These are phyloP conservation scores for Mesembrinibis cayennensis DNA, from an alignment of 2,113 vertebrate genomes.

Conservation along the genomic window DNA sequence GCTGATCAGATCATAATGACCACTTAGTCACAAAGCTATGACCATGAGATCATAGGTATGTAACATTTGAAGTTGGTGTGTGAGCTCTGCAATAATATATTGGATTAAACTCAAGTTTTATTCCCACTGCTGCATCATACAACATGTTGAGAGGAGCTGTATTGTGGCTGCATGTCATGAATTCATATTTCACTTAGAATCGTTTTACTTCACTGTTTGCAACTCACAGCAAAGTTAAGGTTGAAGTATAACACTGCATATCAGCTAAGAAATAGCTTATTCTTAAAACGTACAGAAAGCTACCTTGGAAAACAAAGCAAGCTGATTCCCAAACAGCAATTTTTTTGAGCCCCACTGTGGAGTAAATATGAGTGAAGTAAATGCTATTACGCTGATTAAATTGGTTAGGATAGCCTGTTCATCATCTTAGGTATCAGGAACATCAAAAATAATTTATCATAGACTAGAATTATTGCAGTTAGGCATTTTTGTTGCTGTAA, in stretches of 20 bases:
- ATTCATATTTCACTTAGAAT: neutral
- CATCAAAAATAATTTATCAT: neutral
- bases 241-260: neutral
- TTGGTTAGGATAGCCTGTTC: no score
- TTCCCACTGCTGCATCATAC: no score
- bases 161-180: no score
- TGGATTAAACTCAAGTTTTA: neutral
- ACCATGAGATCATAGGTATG: rapidly evolving
- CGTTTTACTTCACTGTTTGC: neutral
- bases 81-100: neutral
- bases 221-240: neutral
- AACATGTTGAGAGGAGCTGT: neutral
- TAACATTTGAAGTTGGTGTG: neutral
- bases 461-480: neutral
- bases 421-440: neutral
- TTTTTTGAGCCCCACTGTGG: neutral
- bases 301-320: neutral
- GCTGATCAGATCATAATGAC: neutral
- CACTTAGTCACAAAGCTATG: neutral
- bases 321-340: neutral
- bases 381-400: no score
- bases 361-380: neutral
- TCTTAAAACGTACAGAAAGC: neutral
- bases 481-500: neutral
- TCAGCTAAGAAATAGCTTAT: neutral